These are phyloP conservation scores for Fistularia commersonii DNA, from an alignment of 2,797 vertebrate species.

Conservation along the genomic window DNA sequence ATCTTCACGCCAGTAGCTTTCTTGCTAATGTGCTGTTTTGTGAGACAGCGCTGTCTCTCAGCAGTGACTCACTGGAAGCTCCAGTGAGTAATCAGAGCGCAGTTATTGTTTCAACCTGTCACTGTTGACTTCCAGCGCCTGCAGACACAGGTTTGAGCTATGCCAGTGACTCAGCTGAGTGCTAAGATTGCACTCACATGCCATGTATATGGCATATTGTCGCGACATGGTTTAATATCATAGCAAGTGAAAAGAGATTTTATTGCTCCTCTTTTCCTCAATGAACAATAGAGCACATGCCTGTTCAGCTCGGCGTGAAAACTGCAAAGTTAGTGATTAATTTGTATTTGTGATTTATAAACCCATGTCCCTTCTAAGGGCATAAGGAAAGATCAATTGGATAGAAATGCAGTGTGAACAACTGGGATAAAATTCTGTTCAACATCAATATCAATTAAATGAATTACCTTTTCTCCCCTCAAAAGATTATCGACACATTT, in stretches of 20 bases:
- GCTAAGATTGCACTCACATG: conserved; percentile 47
- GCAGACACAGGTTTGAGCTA: conserved; percentile 65
- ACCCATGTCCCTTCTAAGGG: not conserved
- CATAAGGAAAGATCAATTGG: not conserved
- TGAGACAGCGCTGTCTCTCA: conserved; percentile 60
- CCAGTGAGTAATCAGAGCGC: conserved; percentile 66
- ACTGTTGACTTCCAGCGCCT: conserved; percentile 52
- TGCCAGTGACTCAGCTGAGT: conserved; percentile 55
- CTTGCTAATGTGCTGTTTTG: conserved; percentile 27
- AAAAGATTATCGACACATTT: conserved; percentile 21
- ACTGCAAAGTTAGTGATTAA: conserved; percentile 5
- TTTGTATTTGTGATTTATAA: conserved; percentile 34
- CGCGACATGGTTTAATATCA: conserved; percentile 25
- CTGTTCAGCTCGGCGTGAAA: conserved; percentile 13
- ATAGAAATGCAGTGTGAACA: conserved; percentile 7
- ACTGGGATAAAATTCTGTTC: conserved; percentile 19
- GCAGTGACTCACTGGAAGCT: conserved; percentile 66
- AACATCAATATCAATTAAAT: conserved; percentile 43
- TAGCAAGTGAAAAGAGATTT: conserved; percentile 16
- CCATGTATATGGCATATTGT: conserved; percentile 30
- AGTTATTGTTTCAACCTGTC: conserved; percentile 69
- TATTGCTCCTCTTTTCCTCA: not conserved
- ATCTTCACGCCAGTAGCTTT: not conserved
- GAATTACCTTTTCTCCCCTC: conserved; percentile 24
- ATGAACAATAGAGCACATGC: not conserved